phyloP scores from a whole-genome alignment of 2,113 vertebrate genomes.

The Bos javanicus region DNA sequence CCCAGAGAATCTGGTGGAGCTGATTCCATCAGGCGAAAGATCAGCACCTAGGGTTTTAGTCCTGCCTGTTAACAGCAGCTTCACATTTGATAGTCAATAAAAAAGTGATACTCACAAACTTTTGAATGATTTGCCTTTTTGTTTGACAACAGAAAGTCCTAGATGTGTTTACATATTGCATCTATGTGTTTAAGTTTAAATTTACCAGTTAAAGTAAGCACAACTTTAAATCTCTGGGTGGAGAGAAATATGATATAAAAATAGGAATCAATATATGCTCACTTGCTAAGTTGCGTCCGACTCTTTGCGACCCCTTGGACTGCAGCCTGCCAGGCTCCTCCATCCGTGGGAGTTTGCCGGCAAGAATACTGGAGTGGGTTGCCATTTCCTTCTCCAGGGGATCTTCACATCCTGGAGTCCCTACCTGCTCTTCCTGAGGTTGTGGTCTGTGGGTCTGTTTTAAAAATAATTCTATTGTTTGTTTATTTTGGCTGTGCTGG shows the following conservation, averaged over 20 bases:
- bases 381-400: not conserved
- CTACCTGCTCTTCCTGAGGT: not conserved
- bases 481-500: not conserved
- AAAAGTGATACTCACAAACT: not conserved
- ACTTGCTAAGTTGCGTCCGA: too few relatives aligned
- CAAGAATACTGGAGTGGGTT: not conserved
- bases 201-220: not conserved
- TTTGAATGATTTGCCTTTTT: not conserved
- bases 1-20: not conserved
- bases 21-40: not conserved
- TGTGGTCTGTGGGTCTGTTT: not conserved
- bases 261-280: not conserved
- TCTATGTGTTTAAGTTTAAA: constrained; percentile 3
- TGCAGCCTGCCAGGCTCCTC: not conserved
- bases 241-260: not conserved
- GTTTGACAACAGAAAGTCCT: not conserved
- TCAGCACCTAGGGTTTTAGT: too few relatives aligned
- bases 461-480: not conserved
- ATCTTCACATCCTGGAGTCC: not conserved
- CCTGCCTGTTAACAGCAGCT: not conserved
- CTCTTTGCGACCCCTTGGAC: not conserved
- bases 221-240: not conserved
- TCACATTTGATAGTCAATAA: not conserved
- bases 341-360: rapidly evolving
- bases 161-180: not conserved